Percentiles rank a stretch among this genome's conserved stretches.
phyloP scores from a whole-genome alignment of 2,113 vertebrate genomes.

The Myotis yumanensis region DNA sequence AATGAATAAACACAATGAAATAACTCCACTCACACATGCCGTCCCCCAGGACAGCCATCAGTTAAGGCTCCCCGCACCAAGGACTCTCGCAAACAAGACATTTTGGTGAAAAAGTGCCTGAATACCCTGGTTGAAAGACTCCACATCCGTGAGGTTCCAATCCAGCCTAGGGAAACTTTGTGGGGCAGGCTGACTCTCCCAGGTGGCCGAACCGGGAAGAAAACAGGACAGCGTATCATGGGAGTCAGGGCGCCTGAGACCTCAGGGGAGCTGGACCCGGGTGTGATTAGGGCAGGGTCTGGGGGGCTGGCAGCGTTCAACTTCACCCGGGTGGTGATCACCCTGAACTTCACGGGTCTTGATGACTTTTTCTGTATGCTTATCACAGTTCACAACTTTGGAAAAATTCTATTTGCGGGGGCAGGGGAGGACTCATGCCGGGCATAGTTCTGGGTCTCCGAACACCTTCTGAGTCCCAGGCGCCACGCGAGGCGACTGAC shows the following conservation, averaged over 20 bases:
- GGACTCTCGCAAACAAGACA: accelerated
- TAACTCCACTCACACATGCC: not conserved
- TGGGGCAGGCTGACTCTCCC: accelerated
- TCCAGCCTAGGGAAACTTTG: no score
- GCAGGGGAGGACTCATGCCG: not conserved
- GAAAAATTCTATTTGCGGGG: not conserved
- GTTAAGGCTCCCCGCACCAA: accelerated
- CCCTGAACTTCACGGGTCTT: not conserved
- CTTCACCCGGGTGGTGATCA: not conserved
- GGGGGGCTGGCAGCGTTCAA: accelerated
- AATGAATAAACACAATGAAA: accelerated
- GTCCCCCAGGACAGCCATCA: not conserved
- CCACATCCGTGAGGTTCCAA: accelerated
- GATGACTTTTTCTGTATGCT: not conserved
- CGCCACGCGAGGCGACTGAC: not conserved
- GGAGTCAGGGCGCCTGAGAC: not conserved
- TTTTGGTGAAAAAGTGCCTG: not conserved
- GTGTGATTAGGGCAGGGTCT: not conserved
- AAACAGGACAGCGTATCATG: accelerated
- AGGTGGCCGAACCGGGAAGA: not conserved
- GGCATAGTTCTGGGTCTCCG: not conserved
- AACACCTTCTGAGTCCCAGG: not conserved
- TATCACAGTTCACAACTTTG: not conserved
- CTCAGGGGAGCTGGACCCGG: not conserved
- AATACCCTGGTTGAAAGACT: not conserved